A percentile compares a stretch with the other conserved stretches of the same genome.
phyloP scores from a whole-genome alignment of 1,140 invertebrate species.

The Pomacea maculata region DNA sequence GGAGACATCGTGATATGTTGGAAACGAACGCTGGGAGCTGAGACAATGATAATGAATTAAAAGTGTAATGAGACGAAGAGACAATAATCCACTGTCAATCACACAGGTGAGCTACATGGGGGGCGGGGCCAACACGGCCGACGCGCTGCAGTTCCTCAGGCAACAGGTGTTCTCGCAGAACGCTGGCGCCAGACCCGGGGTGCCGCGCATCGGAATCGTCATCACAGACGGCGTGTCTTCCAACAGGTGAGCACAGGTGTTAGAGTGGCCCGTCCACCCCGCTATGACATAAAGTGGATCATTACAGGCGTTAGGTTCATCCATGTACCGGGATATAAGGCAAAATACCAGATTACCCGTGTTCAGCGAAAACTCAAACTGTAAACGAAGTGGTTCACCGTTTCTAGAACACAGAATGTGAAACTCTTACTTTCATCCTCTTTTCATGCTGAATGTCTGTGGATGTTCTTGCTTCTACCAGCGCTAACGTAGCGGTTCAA shows the following conservation, averaged over 20 bases:
- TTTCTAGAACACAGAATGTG: too few species aligned
- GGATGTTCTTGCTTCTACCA: background rate
- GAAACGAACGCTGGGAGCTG: too few species aligned
- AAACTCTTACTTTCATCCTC: too few species aligned
- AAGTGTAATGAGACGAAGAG: too few species aligned
- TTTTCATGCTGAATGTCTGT: too few species aligned
- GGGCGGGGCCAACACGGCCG: slow-evolving; percentile 53
- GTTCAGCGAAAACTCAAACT: background rate
- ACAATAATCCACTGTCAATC: background rate
- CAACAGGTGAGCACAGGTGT: slow-evolving; percentile 3
- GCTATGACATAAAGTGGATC: background rate
- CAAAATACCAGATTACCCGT: background rate
- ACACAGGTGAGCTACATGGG: slow-evolving; percentile 40
- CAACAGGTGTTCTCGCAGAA: slow-evolving; percentile 39
- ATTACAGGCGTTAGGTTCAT: background rate
- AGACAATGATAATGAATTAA: too few species aligned
- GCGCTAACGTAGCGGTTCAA: slow-evolving; percentile 18
- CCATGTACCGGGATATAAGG: background rate
- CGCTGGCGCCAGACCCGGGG: slow-evolving; percentile 43
- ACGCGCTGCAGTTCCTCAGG: slow-evolving; percentile 44
- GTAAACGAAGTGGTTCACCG: too few species aligned
- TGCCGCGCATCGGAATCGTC: slow-evolving; percentile 43
- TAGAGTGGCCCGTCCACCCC: background rate
- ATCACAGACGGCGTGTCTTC: slow-evolving; percentile 26
- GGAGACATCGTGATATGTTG: too few species aligned